Evolutionary conservation across 2,888 invertebrate genomes (phyloP).

Genomic region (Yponomeuta plumbellus): DNA sequence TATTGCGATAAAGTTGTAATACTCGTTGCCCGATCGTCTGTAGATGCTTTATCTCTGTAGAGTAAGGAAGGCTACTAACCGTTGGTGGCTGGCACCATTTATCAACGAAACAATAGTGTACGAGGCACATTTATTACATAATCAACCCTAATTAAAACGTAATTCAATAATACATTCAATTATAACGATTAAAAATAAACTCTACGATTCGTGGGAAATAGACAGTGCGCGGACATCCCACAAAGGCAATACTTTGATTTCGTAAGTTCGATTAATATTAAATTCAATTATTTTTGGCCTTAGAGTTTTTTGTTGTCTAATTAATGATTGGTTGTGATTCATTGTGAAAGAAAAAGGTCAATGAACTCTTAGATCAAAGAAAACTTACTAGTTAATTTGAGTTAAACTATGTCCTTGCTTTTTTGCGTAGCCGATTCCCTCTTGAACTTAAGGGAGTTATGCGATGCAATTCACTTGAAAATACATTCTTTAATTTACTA

Average conservation of each 20-base stretch:
- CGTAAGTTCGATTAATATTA: constrained; percentile 55
- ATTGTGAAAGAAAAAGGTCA: constrained; percentile 41
- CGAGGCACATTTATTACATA: constrained; percentile 49
- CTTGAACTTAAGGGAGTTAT: too few species aligned
- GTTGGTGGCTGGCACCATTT: constrained; percentile 27
- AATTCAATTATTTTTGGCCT: constrained; percentile 51
- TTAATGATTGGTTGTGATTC: constrained; percentile 43
- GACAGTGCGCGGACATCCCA: constrained; percentile 21
- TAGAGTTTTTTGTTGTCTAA: constrained; percentile 34
- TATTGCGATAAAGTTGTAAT: too few species aligned
- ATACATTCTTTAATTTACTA: too few species aligned
- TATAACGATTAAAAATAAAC: constrained; percentile 28
- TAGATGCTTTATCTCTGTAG: not conserved
- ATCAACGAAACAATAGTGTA: constrained; percentile 22
- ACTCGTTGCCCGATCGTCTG: not conserved
- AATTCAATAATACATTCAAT: constrained; percentile 62
- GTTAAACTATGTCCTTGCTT: too few species aligned
- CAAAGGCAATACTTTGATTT: constrained; percentile 31
- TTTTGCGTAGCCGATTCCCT: too few species aligned
- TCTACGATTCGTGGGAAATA: constrained; percentile 38
- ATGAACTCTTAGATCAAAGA: not conserved
- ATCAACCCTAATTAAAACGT: constrained; percentile 57
- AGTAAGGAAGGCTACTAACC: not conserved
- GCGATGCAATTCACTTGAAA: too few species aligned
- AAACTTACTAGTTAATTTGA: not conserved